These are phyloP conservation scores for Lepilemur septentrionalis DNA, from an alignment of 2,797 vertebrate genomes.

Conservation along the genomic window DNA sequence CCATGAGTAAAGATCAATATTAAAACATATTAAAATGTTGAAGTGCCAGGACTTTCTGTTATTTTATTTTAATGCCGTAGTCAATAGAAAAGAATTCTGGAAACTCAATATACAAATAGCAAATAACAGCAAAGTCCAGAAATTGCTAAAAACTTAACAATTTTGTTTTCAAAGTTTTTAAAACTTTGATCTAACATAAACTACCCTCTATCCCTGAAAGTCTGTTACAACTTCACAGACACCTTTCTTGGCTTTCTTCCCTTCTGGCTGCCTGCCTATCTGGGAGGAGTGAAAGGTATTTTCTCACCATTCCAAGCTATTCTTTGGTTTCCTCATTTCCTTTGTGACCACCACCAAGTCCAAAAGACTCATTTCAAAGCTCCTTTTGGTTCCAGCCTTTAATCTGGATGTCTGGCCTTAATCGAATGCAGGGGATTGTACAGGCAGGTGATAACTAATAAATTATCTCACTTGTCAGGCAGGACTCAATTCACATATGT, in stretches of 20 bases:
- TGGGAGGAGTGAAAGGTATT: background rate
- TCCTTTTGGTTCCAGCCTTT: background rate
- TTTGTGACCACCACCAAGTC: background rate
- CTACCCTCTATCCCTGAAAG: background rate
- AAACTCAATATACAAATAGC: background rate
- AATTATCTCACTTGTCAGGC: background rate
- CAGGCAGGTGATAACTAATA: background rate
- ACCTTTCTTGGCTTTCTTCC: background rate
- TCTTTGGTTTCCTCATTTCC: background rate
- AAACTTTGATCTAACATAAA: background rate
- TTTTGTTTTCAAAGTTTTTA: conserved; percentile 26
- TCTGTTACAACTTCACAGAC: background rate
- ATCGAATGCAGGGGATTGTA: background rate
- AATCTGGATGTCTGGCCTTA: background rate
- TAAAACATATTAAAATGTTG: background rate
- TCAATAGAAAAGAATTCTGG: background rate
- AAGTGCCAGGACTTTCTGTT: background rate
- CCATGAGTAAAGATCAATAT: background rate
- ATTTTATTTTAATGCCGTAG: background rate
- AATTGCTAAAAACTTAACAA: background rate
- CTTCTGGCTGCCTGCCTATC: background rate
- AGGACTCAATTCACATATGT: background rate
- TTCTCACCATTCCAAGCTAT: background rate
- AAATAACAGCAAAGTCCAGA: background rate
- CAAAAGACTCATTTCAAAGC: background rate